Evolutionary conservation across 2,113 vertebrate species (phyloP).

Genomic region (Shinisaurus crocodilurus): DNA sequence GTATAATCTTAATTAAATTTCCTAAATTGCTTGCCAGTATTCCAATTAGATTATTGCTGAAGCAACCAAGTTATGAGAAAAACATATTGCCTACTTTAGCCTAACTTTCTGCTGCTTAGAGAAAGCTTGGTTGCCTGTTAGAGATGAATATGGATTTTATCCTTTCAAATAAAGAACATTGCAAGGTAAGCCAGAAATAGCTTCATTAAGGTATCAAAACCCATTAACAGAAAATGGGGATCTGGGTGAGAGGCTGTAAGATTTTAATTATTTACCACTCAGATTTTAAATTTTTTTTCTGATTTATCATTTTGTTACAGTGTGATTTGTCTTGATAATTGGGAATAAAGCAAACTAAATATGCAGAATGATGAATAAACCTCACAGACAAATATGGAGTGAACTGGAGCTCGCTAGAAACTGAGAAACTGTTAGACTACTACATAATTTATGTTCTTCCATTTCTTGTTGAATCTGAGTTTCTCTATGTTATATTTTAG

Average conservation of each 20-base stretch:
- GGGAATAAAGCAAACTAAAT: background rate
- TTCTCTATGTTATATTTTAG: background rate
- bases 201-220: background rate
- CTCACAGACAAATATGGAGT: background rate
- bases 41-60: conserved; percentile 22
- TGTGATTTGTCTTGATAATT: background rate
- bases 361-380: background rate
- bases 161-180: background rate
- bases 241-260: background rate
- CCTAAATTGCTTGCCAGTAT: conserved; percentile 4
- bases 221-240: background rate
- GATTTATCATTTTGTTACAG: background rate
- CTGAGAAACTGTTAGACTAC: background rate
- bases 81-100: background rate
- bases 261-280: background rate
- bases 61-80: background rate
- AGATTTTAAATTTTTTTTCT: background rate
- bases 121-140: background rate
- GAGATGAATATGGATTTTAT: background rate
- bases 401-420: background rate
- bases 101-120: conserved; percentile 24
- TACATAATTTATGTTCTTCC: background rate
- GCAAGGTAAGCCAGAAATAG: background rate
- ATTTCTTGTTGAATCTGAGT: background rate
- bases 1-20: background rate